Conservation (phyloP, 2,888 invertebrate genomes). For the Aromia moschata region DNA sequence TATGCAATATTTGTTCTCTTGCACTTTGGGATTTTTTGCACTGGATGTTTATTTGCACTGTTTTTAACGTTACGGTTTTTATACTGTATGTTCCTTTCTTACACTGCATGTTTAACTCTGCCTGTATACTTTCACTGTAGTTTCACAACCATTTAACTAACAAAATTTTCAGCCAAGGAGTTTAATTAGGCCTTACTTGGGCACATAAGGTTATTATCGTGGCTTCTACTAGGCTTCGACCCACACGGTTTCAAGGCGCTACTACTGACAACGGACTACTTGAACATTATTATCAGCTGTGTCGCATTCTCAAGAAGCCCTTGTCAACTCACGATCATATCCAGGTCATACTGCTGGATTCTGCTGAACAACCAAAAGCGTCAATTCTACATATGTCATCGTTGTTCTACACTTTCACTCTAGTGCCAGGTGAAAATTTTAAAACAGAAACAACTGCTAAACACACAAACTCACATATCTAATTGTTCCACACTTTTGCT, state of each 20-base stretch:
- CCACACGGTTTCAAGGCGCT: slow-evolving; percentile 82
- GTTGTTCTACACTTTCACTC: slow-evolving; percentile 94
- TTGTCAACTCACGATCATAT: slow-evolving; percentile 96
- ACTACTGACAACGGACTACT: slow-evolving; percentile 61
- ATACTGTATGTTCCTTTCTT: too few relatives aligned
- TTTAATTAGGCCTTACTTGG: too few relatives aligned
- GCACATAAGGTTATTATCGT: slow-evolving; percentile 93
- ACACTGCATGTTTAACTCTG: too few relatives aligned
- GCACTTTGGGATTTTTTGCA: too few relatives aligned
- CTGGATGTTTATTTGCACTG: too few relatives aligned
- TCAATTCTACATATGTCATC: slow-evolving; percentile 96
- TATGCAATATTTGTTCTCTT: too few relatives aligned
- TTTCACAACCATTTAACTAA: too few relatives aligned
- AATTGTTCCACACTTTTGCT: too few relatives aligned
- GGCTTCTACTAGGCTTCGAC: slow-evolving; percentile 95
- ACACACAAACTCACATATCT: too few relatives aligned
- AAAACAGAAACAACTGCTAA: neutral
- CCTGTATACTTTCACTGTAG: too few relatives aligned
- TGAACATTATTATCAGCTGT: neutral
- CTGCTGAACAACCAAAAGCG: slow-evolving; percentile 94
- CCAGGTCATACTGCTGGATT: slow-evolving; percentile 95
- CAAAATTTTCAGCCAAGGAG: too few relatives aligned
- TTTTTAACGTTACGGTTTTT: too few relatives aligned
- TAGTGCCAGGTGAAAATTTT: slow-evolving; percentile 81
- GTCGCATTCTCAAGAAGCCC: slow-evolving; percentile 66